Evolutionary conservation across 2,797 vertebrate genomes (phyloP).

Genomic region (Lagothrix lagotricha): DNA sequence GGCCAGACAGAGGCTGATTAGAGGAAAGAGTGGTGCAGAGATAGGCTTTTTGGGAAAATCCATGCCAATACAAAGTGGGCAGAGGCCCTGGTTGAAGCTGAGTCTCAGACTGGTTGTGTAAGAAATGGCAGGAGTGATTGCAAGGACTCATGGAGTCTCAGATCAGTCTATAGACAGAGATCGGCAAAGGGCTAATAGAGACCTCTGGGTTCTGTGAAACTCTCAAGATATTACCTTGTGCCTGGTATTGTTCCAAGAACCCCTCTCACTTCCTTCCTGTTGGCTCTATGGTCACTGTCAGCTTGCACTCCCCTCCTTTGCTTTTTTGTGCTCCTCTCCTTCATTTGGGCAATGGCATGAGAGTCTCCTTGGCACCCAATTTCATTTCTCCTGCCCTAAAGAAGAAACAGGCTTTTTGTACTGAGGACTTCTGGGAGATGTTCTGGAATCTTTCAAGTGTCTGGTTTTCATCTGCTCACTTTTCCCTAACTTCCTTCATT

Average conservation of each 20-base stretch:
- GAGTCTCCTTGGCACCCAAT: background rate
- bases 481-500: background rate
- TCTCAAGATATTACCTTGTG: background rate
- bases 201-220: background rate
- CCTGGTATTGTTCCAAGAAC: background rate
- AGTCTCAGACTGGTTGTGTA: background rate
- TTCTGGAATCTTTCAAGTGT: background rate
- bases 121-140: background rate
- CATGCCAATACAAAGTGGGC: background rate
- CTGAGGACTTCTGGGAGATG: background rate
- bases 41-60: background rate
- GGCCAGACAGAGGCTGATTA: background rate
- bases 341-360: background rate
- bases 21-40: background rate
- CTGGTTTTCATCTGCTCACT: background rate
- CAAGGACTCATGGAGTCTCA: background rate
- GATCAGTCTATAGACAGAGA: background rate
- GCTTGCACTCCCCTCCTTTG: background rate
- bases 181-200: background rate
- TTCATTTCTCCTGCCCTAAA: conserved; percentile 13
- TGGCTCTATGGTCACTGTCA: background rate
- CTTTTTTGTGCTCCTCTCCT: background rate
- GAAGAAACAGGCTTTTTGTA: background rate
- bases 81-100: background rate
- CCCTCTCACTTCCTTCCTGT: background rate